Evolutionary conservation across 2,113 vertebrate genomes (phyloP).

Genomic region (Phasianus colchicus): DNA sequence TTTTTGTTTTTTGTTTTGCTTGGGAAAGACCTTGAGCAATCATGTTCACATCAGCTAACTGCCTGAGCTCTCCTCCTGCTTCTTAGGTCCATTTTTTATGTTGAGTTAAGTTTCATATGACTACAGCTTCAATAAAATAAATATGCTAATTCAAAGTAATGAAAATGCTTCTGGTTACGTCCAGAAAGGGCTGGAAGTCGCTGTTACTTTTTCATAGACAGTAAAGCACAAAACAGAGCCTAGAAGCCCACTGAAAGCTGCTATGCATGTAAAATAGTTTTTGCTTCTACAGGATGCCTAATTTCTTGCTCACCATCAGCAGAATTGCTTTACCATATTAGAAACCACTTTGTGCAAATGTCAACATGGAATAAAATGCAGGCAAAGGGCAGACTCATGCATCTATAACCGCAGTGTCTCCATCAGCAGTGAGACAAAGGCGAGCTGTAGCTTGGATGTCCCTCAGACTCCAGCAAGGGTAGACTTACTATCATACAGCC

Average conservation of each 20-base stretch:
- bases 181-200: neutral
- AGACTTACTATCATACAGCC: neutral
- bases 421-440: neutral
- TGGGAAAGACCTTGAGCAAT: neutral
- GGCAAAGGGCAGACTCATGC: neutral
- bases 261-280: neutral
- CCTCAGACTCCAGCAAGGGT: neutral
- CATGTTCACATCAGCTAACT: neutral
- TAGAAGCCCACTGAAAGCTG: neutral
- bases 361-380: neutral
- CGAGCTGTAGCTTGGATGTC: accelerated
- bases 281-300: neutral
- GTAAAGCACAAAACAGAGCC: neutral
- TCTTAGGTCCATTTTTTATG: neutral
- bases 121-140: neutral
- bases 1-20: no score
- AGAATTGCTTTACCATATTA: neutral
- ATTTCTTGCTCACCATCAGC: neutral
- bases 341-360: neutral
- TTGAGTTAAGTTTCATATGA: neutral
- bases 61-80: neutral
- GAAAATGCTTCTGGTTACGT: neutral
- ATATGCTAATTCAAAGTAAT: neutral
- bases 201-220: neutral
- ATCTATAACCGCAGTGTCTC: neutral